A percentile compares a stretch with the other conserved stretches of the same genome.
Evolutionary conservation across 2,888 invertebrate species (phyloP).

Genomic region (Ametastegia equiseti): DNA sequence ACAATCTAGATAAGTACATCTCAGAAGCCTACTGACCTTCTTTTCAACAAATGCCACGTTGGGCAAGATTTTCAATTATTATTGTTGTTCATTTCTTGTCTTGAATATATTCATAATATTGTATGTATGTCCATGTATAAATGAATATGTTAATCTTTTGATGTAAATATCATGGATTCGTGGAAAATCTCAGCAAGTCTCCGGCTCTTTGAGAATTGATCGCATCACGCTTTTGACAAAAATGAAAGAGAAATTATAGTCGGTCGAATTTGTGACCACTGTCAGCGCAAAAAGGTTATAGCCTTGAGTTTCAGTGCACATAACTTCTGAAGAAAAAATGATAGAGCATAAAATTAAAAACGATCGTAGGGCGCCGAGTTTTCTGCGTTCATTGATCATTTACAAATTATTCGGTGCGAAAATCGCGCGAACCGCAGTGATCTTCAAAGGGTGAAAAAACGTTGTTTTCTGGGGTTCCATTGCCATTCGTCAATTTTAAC

Average conservation of each 20-base stretch:
- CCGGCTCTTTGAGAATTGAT: slow-evolving; percentile 36
- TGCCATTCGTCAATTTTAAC: too few species aligned
- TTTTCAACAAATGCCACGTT: not conserved
- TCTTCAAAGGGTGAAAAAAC: too few species aligned
- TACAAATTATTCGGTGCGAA: too few species aligned
- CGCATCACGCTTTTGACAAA: not conserved
- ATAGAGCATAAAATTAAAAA: too few species aligned
- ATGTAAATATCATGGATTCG: slow-evolving; percentile 36
- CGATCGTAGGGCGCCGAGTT: too few species aligned
- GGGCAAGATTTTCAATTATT: not conserved
- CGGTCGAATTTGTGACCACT: not conserved
- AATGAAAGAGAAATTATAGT: not conserved
- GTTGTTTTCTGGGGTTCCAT: too few species aligned
- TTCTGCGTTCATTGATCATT: too few species aligned
- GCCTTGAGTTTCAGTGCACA: too few species aligned
- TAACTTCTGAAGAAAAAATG: too few species aligned
- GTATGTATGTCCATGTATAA: not conserved
- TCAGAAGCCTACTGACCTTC: not conserved
- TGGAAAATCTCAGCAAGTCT: slow-evolving; percentile 42
- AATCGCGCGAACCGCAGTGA: too few species aligned
- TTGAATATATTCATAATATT: not conserved
- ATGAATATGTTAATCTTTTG: not conserved
- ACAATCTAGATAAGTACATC: slow-evolving; percentile 28
- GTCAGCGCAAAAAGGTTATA: not conserved
- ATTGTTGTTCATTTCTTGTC: not conserved